Conservation (phyloP, 2,113 vertebrate genomes). For the Silurus asotus region DNA sequence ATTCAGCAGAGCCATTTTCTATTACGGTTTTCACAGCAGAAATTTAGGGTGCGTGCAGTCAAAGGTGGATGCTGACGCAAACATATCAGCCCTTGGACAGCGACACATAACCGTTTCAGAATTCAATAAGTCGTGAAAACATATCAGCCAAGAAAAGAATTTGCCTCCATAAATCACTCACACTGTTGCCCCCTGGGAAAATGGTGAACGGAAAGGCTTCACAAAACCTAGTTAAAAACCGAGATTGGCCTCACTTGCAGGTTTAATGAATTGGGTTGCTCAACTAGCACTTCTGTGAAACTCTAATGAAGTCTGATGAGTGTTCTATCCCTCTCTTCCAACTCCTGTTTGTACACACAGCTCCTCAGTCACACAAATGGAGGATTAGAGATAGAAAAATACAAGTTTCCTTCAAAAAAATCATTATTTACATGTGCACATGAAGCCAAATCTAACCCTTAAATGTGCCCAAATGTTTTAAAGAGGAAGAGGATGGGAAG, state of each 20-base stretch:
- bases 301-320: not conserved
- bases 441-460: not conserved
- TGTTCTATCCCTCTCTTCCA: not conserved
- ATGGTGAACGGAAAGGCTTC: slow-evolving; percentile 14
- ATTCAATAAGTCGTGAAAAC: slow-evolving; percentile 28
- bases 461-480: not conserved
- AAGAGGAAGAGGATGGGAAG: not conserved
- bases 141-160: not conserved
- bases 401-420: not conserved
- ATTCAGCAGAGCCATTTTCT: not conserved
- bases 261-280: slow-evolving; percentile 16
- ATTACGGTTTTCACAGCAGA: not conserved
- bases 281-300: not conserved
- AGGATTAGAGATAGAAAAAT: slow-evolving; percentile 10
- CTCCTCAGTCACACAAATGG: not conserved
- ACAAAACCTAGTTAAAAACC: slow-evolving; percentile 44
- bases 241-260: slow-evolving; percentile 49
- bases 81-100: slow-evolving; percentile 13
- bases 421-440: not conserved
- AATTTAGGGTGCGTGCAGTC: not conserved
- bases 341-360: not conserved
- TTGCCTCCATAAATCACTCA: slow-evolving; percentile 33
- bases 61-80: not conserved
- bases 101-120: slow-evolving; percentile 25
- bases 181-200: slow-evolving; percentile 22